These are phyloP conservation scores for Odontomyia ornata DNA, from an alignment of 2,888 invertebrate genomes.

Conservation along the genomic window DNA sequence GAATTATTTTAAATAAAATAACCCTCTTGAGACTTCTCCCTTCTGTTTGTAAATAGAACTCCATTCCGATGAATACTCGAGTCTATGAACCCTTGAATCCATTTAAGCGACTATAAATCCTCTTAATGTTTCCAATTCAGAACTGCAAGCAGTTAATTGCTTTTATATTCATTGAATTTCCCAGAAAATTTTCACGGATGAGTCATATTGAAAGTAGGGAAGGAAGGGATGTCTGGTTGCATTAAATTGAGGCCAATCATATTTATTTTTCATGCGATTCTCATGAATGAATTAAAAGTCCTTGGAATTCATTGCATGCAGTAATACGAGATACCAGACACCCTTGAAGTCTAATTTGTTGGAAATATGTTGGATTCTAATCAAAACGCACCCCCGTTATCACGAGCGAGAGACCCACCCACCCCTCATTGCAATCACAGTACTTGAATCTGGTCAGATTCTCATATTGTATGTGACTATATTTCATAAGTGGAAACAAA, in stretches of 20 bases:
- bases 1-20: no score
- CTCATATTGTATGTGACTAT: constrained; percentile 25
- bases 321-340: background rate
- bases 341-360: constrained; percentile 35
- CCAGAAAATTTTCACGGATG: background rate
- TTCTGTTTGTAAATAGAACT: no score
- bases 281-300: constrained; percentile 23
- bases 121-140: background rate
- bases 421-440: background rate
- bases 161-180: background rate
- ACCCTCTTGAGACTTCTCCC: no score
- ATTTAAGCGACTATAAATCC: background rate
- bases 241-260: constrained; percentile 6
- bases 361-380: constrained; percentile 27
- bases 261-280: constrained; percentile 7
- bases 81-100: no score
- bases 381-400: constrained; percentile 39
- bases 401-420: background rate
- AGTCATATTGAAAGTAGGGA: background rate
- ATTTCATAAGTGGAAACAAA: constrained; percentile 37
- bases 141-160: background rate
- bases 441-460: background rate
- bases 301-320: background rate
- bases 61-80: no score
- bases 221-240: background rate